phyloP scores from a whole-genome alignment of 2,888 invertebrate species.

The Dastarcus helophoroides region DNA sequence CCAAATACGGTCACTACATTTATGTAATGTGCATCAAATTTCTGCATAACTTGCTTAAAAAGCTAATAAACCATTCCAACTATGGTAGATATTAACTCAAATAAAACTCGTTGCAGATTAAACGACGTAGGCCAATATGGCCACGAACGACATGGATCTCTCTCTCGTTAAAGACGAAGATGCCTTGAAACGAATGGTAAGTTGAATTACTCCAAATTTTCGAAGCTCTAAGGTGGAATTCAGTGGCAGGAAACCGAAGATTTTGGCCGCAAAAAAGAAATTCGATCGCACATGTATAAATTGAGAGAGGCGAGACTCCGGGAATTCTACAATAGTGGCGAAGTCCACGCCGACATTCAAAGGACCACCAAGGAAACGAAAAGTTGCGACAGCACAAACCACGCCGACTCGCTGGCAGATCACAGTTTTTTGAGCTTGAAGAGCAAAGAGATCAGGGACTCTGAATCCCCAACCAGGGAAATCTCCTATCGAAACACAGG shows the following conservation, averaged over 20 bases:
- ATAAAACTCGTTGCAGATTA: too few species aligned
- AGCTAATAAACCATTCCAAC: too few species aligned
- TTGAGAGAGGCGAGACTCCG: slow-evolving; percentile 69
- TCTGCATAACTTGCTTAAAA: too few species aligned
- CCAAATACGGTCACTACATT: too few species aligned
- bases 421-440: slow-evolving; percentile 69
- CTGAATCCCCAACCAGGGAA: slow-evolving; percentile 61
- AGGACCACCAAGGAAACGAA: slow-evolving; percentile 17
- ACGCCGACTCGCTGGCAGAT: slow-evolving; percentile 61
- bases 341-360: slow-evolving; percentile 19
- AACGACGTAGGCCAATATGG: slow-evolving; percentile 23
- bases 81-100: too few species aligned
- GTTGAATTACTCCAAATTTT: slow-evolving; percentile 15
- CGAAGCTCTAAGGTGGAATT: slow-evolving; percentile 17
- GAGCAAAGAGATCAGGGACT: slow-evolving; percentile 68
- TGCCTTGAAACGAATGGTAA: slow-evolving; percentile 64
- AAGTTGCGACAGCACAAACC: slow-evolving; percentile 29
- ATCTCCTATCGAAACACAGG: slow-evolving; percentile 27
- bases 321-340: slow-evolving; percentile 50
- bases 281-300: slow-evolving; percentile 74
- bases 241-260: slow-evolving; percentile 83
- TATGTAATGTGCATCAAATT: too few species aligned
- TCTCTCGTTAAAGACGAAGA: slow-evolving; percentile 65
- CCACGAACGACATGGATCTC: slow-evolving; percentile 47
- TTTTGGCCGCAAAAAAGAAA: slow-evolving; percentile 75